Base-by-base conservation (phyloP, 2,113 vertebrate genomes). In the Malaclemys terrapin region DNA sequence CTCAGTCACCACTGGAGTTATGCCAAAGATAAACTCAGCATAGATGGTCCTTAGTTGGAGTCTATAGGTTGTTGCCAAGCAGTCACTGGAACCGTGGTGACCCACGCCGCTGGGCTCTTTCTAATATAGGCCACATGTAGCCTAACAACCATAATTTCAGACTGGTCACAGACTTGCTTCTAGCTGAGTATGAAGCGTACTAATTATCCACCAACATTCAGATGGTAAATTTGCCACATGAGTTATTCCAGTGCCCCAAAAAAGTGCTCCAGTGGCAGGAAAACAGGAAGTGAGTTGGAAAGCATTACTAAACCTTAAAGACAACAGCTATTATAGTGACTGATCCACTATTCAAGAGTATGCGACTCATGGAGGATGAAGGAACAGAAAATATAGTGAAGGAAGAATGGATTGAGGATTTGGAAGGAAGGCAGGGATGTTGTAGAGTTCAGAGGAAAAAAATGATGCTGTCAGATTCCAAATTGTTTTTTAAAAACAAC, bases 251-350 rank as follows among this genome's bases (percentile, higher is more conserved):
- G 0, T 80, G 85, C 84, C 91, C 92, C n/a, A 57, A 8, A 20
- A 75, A 95, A 97, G 57, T 80, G 78, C 92, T 97, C 92, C 86
- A 84, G 57, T 81, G 94, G 54, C 56, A 92, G 79, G 81, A 83
- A 91, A 95, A 96, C 49, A 82, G 53, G 81, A 84, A 95, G 94
- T 94, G 83, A 56, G 42, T 50, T 93, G 91, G 84, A 95, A 95
- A 95, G 85, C 91, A 89, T 85, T 80, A 96, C 95, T 93, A 96
- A 95, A 75, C 72, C 89, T 95, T 13, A 76, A 92, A 93, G 85
- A 95, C 69, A 94, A 92, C 89, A 93, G 91, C 85, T 96, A 76
- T 96, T 95, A 93, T 5, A 47, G 89, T 90, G 92, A 96, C 93
- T 95, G 88, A 97, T 97, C 95, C 91, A 57, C 89, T 80, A 85